Percentiles rank a stretch among this genome's conserved stretches.
phyloP scores from a whole-genome alignment of 2,888 invertebrate genomes.

The Apamea epomidion region DNA sequence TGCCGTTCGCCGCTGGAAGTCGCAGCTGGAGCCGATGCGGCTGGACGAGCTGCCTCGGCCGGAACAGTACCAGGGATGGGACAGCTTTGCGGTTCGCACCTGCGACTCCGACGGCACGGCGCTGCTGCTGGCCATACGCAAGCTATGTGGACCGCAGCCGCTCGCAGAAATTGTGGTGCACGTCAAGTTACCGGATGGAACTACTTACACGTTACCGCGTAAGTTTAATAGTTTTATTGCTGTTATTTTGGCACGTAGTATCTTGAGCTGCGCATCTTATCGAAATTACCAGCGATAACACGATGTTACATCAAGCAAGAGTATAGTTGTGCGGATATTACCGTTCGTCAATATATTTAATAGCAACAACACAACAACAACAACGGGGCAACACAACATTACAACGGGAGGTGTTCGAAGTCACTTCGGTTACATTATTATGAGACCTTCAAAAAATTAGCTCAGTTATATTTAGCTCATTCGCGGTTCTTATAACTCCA shows the following conservation, averaged over 20 bases:
- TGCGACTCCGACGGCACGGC: constrained; percentile 90
- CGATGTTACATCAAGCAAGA: not conserved
- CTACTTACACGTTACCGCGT: constrained; percentile 79
- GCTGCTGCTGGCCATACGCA: constrained; percentile 88
- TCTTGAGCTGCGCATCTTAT: not conserved
- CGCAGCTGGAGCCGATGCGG: constrained; percentile 64
- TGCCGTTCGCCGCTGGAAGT: constrained; percentile 83
- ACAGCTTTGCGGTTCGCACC: constrained; percentile 87
- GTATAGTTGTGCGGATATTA: not conserved
- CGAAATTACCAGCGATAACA: not conserved
- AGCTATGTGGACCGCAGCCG: constrained; percentile 83
- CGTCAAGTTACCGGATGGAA: constrained; percentile 84
- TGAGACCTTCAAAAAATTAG: too few species aligned
- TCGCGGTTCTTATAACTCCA: constrained; percentile 65
- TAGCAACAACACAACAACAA: not conserved
- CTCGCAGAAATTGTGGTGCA: constrained; percentile 90
- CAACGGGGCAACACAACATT: too few species aligned
- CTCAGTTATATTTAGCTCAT: too few species aligned
- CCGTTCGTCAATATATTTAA: not conserved
- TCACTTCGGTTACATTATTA: not conserved
- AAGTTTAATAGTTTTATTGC: constrained; percentile 63
- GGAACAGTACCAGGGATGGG: constrained; percentile 78
- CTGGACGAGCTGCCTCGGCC: constrained; percentile 75
- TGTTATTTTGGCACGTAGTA: not conserved
- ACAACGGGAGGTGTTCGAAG: not conserved